Percentiles rank a stretch among this genome's conserved stretches.
These are phyloP conservation scores for Agrotis puta DNA, from an alignment of 2,888 invertebrate genomes.

Conservation along the genomic window DNA sequence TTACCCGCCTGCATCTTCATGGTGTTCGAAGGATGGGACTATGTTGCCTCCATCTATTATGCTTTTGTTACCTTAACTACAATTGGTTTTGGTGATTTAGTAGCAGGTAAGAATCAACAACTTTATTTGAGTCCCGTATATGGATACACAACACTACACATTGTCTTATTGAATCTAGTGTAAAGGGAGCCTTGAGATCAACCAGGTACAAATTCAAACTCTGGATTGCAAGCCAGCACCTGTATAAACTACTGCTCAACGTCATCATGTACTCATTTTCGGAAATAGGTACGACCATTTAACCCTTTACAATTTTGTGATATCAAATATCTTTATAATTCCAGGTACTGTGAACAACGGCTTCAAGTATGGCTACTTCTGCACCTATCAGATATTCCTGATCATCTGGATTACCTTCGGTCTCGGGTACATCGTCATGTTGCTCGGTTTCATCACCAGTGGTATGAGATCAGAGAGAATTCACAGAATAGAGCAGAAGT, in stretches of 20 bases:
- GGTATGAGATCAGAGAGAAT: constrained; percentile 94
- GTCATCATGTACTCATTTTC: no score
- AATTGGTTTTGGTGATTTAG: constrained; percentile 98
- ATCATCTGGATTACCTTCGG: constrained; percentile 98
- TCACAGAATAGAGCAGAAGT: constrained; percentile 93
- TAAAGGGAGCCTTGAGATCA: no score
- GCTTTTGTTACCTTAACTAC: constrained; percentile 96
- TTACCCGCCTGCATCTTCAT: constrained; percentile 96
- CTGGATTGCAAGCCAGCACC: no score
- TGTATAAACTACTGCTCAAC: no score
- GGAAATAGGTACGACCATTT: no score
- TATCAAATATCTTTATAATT: constrained; percentile 53
- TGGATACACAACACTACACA: no score
- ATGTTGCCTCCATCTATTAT: constrained; percentile 96
- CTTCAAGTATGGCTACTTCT: constrained; percentile 92
- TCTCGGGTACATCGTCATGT: constrained; percentile 97
- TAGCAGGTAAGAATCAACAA: constrained; percentile 92
- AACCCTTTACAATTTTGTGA: no score
- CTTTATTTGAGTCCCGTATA: neutral
- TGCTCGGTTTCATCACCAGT: constrained; percentile 95
- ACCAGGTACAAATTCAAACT: no score
- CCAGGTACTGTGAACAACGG: constrained; percentile 88
- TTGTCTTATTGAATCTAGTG: no score
- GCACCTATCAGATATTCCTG: constrained; percentile 95
- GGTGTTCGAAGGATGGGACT: constrained; percentile 96